phyloP scores from a whole-genome alignment of 2,113 vertebrate species.

The Ailurus styani region DNA sequence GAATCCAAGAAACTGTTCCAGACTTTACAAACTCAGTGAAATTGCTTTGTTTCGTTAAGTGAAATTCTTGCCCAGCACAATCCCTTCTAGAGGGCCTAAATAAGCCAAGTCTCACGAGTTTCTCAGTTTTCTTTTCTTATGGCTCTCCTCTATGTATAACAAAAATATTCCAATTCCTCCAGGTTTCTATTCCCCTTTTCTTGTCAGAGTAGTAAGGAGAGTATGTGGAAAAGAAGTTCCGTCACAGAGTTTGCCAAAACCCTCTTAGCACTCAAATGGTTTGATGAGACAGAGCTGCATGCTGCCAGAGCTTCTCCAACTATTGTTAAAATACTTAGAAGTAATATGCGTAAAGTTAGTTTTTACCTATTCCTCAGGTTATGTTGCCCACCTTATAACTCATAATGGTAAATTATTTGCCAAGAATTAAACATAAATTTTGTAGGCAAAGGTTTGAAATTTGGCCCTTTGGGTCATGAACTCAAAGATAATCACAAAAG shows the following conservation, averaged over 20 bases:
- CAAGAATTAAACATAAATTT: conserved; percentile 37
- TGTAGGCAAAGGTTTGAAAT: conserved; percentile 5
- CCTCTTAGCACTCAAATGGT: not conserved
- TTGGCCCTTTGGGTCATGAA: not conserved
- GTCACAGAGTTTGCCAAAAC: not conserved
- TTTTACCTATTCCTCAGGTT: not conserved
- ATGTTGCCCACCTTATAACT: not conserved
- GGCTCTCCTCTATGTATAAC: not conserved
- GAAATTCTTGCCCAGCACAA: not conserved
- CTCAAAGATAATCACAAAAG: conserved; percentile 35
- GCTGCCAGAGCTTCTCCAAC: not conserved
- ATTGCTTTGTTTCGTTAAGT: not conserved
- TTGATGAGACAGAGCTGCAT: not conserved
- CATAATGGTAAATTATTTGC: not conserved
- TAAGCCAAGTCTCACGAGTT: not conserved
- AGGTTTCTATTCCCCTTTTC: not conserved
- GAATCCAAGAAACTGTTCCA: not conserved
- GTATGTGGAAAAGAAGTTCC: not conserved
- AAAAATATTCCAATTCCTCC: not conserved
- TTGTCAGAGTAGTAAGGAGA: not conserved
- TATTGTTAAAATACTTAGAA: not conserved
- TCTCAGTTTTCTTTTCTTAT: not conserved
- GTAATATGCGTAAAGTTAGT: not conserved
- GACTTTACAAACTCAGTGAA: not conserved
- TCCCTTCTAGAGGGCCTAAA: not conserved